Percentiles rank a stretch among this genome's conserved stretches.
Conservation (phyloP, 2,888 invertebrate genomes). For the Geophilus truncorum region DNA sequence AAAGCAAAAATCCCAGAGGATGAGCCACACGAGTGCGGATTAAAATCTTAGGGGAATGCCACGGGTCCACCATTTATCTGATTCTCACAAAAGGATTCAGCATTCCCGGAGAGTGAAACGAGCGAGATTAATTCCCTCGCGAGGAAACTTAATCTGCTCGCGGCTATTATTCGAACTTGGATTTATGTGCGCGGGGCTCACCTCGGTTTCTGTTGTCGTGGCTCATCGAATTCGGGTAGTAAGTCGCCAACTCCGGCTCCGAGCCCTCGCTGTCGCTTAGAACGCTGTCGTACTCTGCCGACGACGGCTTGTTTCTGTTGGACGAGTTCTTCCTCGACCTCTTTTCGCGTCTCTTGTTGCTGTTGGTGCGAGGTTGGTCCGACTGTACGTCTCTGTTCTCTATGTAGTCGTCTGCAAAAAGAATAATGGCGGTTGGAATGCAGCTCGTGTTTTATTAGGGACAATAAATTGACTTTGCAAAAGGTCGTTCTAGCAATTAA, state of each 20-base stretch:
- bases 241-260: constrained; percentile 23
- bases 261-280: constrained; percentile 70
- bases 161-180: not conserved
- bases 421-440: not conserved
- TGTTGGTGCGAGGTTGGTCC: constrained; percentile 12
- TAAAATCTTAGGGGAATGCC: not conserved
- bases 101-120: not conserved
- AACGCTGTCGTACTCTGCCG: constrained; percentile 79
- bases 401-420: constrained; percentile 16
- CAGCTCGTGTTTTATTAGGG: not conserved
- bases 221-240: constrained; percentile 32
- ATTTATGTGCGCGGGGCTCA: not conserved
- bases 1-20: not conserved
- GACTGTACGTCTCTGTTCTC: not conserved
- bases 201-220: constrained; percentile 31
- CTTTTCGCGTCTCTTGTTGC: constrained; percentile 22
- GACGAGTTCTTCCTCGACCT: constrained; percentile 5
- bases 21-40: not conserved
- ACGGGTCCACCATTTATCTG: not conserved
- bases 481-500: constrained; percentile 4
- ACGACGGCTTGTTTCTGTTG: constrained; percentile 19
- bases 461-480: constrained; percentile 8
- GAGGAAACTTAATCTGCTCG: not conserved
- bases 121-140: constrained; percentile 1
- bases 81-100: not conserved